A percentile compares a stretch with the other conserved stretches of the same genome.
phyloP scores from a whole-genome alignment of 2,113 vertebrate species.

The Alosa alosa region DNA sequence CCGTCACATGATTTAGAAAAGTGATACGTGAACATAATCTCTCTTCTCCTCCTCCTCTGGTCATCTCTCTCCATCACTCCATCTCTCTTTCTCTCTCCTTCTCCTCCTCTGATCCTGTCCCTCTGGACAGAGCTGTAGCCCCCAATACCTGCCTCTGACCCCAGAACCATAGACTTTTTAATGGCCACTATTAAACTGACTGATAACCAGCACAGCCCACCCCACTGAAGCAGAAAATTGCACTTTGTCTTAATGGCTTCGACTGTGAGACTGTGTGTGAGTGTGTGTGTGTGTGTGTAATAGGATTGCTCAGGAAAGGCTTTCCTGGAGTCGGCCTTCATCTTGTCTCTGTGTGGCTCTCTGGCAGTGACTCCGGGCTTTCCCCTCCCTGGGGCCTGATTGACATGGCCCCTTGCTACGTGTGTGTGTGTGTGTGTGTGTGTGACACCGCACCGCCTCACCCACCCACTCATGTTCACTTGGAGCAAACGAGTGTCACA shows the following conservation, averaged over 20 bases:
- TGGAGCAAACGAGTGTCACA: background rate
- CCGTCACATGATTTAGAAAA: background rate
- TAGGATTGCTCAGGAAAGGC: background rate
- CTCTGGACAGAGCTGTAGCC: background rate
- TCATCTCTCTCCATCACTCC: background rate
- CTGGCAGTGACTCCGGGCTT: background rate
- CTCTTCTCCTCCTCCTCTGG: background rate
- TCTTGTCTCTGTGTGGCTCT: background rate
- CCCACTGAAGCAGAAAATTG: background rate
- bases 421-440: constrained; percentile 27
- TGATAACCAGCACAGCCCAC: constrained; percentile 15
- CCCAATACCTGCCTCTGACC: background rate
- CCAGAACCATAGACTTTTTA: background rate
- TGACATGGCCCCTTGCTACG: background rate
- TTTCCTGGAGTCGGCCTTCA: background rate
- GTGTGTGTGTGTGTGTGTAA: background rate
- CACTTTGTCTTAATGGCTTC: background rate
- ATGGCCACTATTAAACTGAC: constrained; percentile 13
- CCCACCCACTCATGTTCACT: background rate
- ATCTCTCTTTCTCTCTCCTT: background rate
- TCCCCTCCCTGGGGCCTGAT: background rate
- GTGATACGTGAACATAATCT: background rate
- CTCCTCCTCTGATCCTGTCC: background rate
- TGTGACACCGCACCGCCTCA: background rate
- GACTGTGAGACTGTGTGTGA: background rate